Conservation (phyloP, 2,113 vertebrate species). For the Ceyx margarethae region DNA sequence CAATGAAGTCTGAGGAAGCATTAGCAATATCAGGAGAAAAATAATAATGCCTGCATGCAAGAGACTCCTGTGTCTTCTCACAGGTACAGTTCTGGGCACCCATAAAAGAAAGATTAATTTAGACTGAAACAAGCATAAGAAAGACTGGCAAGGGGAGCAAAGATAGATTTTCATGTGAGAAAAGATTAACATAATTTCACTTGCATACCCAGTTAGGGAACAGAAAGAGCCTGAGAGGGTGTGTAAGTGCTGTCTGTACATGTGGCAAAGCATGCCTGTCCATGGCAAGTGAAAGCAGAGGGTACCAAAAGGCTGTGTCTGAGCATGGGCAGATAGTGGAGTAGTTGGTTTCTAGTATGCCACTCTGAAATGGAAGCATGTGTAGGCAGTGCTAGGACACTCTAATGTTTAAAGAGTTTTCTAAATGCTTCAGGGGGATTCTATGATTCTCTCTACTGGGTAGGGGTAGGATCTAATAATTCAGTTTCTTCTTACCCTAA, state of each 20-base stretch:
- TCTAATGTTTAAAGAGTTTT: neutral
- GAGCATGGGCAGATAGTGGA: neutral
- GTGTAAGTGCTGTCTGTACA: neutral
- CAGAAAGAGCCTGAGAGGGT: neutral
- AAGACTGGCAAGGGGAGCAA: neutral
- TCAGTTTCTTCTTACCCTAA: neutral
- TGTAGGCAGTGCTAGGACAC: neutral
- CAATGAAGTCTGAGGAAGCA: neutral
- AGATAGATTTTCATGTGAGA: neutral
- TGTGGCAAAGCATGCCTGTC: neutral
- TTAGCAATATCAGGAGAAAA: neutral
- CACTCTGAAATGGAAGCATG: neutral
- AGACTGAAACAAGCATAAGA: neutral
- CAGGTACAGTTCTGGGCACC: neutral
- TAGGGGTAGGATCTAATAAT: neutral
- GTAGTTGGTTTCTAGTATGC: neutral
- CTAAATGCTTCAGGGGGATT: neutral
- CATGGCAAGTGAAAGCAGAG: neutral
- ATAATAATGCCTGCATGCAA: neutral
- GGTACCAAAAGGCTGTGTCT: neutral
- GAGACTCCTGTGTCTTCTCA: neutral
- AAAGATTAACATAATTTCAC: neutral
- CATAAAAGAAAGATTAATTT: neutral
- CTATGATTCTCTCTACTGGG: neutral
- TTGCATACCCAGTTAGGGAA: neutral